Evolutionary conservation across 2,888 invertebrate genomes (phyloP).

Genomic region (Lithophane ornitopus): DNA sequence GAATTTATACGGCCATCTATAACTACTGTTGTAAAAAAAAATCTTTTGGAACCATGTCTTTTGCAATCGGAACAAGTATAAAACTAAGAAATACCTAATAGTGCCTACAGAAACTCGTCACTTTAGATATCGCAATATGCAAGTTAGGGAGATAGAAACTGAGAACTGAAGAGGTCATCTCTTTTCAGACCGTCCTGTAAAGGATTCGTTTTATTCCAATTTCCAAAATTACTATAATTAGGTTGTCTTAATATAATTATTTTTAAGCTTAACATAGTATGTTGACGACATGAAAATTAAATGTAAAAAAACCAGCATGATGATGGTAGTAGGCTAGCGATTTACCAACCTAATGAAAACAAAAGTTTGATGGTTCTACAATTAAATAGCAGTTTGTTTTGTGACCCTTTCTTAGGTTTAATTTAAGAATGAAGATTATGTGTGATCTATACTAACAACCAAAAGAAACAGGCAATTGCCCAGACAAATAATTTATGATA

Average conservation of each 20-base stretch:
- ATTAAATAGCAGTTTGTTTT: background rate
- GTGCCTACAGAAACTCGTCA: background rate
- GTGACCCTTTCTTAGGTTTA: background rate
- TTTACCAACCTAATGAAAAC: constrained; percentile 6
- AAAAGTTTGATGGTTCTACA: constrained; percentile 5
- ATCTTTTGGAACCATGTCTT: background rate
- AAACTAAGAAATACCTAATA: background rate
- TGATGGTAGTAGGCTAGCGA: constrained; percentile 7
- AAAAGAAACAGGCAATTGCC: background rate
- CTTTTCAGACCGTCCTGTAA: background rate
- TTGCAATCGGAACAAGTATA: background rate
- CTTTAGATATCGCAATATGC: background rate
- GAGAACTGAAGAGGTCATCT: background rate
- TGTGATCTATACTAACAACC: constrained; percentile 5
- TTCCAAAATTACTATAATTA: background rate
- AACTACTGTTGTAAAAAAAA: background rate
- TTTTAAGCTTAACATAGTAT: constrained; percentile 31
- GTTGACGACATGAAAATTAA: background rate
- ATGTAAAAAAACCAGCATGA: constrained; percentile 4
- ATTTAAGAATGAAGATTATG: constrained; percentile 7
- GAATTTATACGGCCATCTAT: background rate
- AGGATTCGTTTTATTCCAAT: background rate
- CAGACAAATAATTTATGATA: background rate
- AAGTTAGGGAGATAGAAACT: background rate
- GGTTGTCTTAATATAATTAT: constrained; percentile 17